Percentiles rank a stretch among this genome's conserved stretches.
Conservation (phyloP, 2,797 vertebrate genomes). For the Gadopsis marmoratus region DNA sequence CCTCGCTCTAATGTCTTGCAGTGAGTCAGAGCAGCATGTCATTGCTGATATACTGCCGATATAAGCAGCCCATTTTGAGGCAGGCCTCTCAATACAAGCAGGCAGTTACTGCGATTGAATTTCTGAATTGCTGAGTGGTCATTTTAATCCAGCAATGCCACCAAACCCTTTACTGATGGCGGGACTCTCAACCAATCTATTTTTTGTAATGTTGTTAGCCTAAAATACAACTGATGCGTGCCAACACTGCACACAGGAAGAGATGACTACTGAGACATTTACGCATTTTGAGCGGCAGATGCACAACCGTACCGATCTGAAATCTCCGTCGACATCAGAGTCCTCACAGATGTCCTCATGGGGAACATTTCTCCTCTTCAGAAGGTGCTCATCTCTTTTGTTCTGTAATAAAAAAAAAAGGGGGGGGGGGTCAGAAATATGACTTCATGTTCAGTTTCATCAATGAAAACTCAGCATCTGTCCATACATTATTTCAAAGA, state of each 20-base stretch:
- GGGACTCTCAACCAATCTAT: not conserved
- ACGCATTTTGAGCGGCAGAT: not conserved
- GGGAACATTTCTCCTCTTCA: conserved; percentile 98
- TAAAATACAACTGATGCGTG: conserved; percentile 9
- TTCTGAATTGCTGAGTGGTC: conserved; percentile 62
- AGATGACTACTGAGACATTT: not conserved
- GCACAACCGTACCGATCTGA: conserved; percentile 90
- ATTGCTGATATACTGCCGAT: conserved; percentile 63
- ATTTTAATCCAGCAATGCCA: conserved; percentile 42
- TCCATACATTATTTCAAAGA: not conserved
- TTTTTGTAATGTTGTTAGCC: not conserved
- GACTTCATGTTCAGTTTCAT: not conserved
- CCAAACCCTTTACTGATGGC: conserved; percentile 7
- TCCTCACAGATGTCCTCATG: conserved; percentile 97
- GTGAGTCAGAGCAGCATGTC: conserved; percentile 50
- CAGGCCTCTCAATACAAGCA: conserved; percentile 35
- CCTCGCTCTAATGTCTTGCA: conserved; percentile 27
- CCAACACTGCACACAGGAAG: not conserved
- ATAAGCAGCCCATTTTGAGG: conserved; percentile 52
- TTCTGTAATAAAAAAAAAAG: conserved; percentile 86
- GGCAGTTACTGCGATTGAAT: conserved; percentile 66
- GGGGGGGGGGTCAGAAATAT: conserved; percentile 12
- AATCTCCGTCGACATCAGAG: conserved; percentile 96
- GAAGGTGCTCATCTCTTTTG: conserved; percentile 98
- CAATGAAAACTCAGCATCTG: not conserved